Evolutionary conservation across 1,140 invertebrate species (phyloP), one percentile per base, ranked within the genome.

Genomic region (Elysia chlorotica): DNA sequence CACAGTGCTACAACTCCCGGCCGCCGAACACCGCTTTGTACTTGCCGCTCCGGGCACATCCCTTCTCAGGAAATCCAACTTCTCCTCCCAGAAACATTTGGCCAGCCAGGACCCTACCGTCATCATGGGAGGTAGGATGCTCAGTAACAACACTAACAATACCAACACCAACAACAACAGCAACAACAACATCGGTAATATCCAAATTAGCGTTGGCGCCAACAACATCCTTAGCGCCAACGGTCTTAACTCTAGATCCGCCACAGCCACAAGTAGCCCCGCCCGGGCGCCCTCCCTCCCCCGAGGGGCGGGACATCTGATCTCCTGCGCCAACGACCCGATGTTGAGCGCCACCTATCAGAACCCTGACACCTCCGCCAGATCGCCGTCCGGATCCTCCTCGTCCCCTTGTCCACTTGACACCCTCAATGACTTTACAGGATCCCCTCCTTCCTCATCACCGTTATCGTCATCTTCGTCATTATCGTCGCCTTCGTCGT

Each of bases 261-360:
- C n/a, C n/a, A n/a, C n/a, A n/a, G n/a, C n/a, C n/a, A n/a, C n/a
- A n/a, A n/a, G n/a, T n/a, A n/a, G n/a, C n/a, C n/a, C n/a, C n/a
- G n/a, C n/a, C n/a, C n/a, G n/a, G n/a, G n/a, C n/a, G n/a, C n/a
- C n/a, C n/a, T n/a, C n/a, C n/a, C 23, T 74, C 2, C 62, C 62
- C 14, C 53, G 61, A 33, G 72, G 62, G 3, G 62, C 56, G 2
- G 72, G 57, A n/a, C 62, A 56, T 33, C 65, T 61, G 19, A 67
- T 74, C 54, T 68, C 65, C 10, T 68, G 54, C 6, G 73, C 57
- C 14, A 59, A 59, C 23, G 65, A 70, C 38, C 67, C 66, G 19
- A 71, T 71, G 62, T 61, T 71, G 3, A 14, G 53, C n/a, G 70
- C 56, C 28, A 62, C 63, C 59, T n/a, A n/a, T n/a, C n/a, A n/a